Evolutionary conservation across 1,140 invertebrate genomes (phyloP).

Genomic region (Cyphomyrmex costatus): DNA sequence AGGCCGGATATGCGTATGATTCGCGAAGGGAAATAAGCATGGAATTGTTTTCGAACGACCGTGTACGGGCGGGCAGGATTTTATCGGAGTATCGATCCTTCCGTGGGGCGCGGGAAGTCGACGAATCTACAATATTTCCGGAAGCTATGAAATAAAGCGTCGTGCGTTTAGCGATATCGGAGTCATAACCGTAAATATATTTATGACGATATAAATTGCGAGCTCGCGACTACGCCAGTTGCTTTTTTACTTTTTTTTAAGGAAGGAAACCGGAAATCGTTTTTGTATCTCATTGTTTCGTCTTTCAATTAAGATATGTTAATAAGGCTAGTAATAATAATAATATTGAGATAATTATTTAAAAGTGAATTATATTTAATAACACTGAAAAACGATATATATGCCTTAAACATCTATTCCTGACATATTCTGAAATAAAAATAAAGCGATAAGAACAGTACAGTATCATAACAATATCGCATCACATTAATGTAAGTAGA

Average conservation of each 20-base stretch:
- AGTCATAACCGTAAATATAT: conserved; percentile 63
- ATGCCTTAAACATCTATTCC: neutral
- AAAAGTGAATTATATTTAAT: neutral
- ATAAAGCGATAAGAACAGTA: neutral
- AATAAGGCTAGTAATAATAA: neutral
- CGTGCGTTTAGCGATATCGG: conserved; percentile 53
- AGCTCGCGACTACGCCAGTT: conserved; percentile 13
- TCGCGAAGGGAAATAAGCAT: conserved; percentile 53
- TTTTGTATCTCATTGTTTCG: neutral
- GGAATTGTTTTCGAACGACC: conserved; percentile 49
- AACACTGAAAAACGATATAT: conserved; percentile 9
- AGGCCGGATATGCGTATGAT: conserved; percentile 34
- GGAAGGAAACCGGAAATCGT: neutral
- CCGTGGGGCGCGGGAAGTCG: conserved; percentile 35
- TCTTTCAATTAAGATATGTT: neutral
- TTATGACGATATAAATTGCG: conserved; percentile 57
- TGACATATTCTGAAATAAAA: neutral
- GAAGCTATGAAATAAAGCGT: conserved; percentile 63
- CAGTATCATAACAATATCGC: neutral
- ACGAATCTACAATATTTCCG: conserved; percentile 59
- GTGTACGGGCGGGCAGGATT: conserved; percentile 32
- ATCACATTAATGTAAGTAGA: neutral
- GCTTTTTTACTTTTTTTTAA: neutral
- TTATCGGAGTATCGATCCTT: conserved; percentile 54
- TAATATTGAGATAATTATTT: neutral